A percentile compares a stretch with the other conserved stretches of the same genome.
These are phyloP conservation scores for Nymphalis c-album DNA, from an alignment of 2,888 invertebrate species.

Conservation along the genomic window DNA sequence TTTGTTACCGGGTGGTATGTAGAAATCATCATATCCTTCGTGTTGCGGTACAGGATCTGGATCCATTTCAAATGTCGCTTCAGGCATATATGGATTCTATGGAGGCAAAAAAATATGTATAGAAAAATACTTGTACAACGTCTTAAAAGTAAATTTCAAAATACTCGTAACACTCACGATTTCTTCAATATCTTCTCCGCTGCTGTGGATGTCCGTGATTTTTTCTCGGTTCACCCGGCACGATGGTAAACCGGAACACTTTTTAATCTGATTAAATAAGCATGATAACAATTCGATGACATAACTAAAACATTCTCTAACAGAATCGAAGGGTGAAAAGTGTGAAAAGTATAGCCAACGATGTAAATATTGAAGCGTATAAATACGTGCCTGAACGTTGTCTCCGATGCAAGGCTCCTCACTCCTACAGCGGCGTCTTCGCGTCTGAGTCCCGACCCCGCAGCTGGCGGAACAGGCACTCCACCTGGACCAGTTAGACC, in stretches of 20 bases:
- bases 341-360: not conserved
- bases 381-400: constrained; percentile 61
- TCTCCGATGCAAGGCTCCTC: constrained; percentile 56
- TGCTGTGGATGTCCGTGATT: constrained; percentile 47
- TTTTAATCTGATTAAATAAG: constrained; percentile 55
- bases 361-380: too few species aligned
- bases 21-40: constrained; percentile 51
- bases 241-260: constrained; percentile 57
- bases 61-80: constrained; percentile 61
- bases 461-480: constrained; percentile 78
- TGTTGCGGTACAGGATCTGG: constrained; percentile 50
- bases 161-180: not conserved
- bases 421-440: constrained; percentile 72
- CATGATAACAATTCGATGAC: too few species aligned
- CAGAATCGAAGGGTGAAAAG: too few species aligned
- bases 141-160: not conserved
- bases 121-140: not conserved
- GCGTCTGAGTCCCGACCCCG: constrained; percentile 74
- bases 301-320: too few species aligned
- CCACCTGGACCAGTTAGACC: constrained; percentile 82
- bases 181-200: constrained; percentile 15
- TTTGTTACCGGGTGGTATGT: constrained; percentile 49
- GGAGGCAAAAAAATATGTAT: constrained; percentile 6
- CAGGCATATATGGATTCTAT: constrained; percentile 52
- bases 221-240: constrained; percentile 45